These are phyloP conservation scores for Pithys albifrons DNA, from an alignment of 2,113 vertebrate genomes.

Conservation along the genomic window DNA sequence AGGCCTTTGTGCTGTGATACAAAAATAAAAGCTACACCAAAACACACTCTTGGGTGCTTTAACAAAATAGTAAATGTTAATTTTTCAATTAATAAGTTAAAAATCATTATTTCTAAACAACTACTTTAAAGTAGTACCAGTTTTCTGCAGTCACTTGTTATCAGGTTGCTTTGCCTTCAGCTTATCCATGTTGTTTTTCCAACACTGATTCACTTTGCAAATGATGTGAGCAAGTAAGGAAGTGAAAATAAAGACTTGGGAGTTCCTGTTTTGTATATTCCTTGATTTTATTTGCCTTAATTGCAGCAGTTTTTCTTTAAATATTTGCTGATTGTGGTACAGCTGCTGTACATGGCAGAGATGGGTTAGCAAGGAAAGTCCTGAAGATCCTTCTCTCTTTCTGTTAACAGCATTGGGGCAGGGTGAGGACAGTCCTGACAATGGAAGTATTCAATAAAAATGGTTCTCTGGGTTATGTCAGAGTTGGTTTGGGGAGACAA, in stretches of 20 bases:
- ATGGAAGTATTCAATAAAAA: neutral
- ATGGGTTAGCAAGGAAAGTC: neutral
- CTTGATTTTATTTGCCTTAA: neutral
- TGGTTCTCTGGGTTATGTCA: neutral
- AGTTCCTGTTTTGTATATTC: neutral
- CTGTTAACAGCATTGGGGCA: neutral
- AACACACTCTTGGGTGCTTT: neutral
- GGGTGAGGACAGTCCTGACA: neutral
- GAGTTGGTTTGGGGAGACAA: neutral
- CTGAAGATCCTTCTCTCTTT: neutral
- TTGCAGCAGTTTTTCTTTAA: neutral
- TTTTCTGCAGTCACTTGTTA: neutral
- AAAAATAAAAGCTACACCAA: neutral
- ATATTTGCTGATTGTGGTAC: accelerated
- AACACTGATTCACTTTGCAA: neutral
- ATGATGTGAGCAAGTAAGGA: neutral
- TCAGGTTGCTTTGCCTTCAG: neutral
- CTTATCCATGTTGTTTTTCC: neutral
- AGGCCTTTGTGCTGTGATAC: neutral
- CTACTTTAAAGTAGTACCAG: neutral
- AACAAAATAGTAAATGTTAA: neutral
- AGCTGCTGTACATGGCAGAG: neutral
- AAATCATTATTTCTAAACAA: neutral
- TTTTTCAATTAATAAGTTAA: neutral
- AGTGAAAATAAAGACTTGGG: neutral